Percentiles rank a stretch among this genome's conserved stretches.
These are phyloP conservation scores for Melitaea athalia DNA, from an alignment of 2,888 invertebrate species.

Conservation along the genomic window DNA sequence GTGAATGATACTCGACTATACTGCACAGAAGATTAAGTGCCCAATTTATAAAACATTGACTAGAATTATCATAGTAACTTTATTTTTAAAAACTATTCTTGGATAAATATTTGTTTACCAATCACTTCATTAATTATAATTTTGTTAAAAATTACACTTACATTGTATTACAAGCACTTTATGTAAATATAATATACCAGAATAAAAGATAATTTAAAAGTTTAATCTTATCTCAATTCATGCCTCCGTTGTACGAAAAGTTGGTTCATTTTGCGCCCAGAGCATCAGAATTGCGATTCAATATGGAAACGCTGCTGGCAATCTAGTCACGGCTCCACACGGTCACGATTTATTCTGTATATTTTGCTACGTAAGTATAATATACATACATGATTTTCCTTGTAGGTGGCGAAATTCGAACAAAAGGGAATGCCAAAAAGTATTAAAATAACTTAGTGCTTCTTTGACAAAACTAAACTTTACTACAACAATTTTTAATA, in stretches of 20 bases:
- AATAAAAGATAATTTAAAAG: background rate
- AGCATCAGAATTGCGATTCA: background rate
- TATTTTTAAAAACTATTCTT: background rate
- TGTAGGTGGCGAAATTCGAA: too few relatives aligned
- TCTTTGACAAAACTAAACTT: too few relatives aligned
- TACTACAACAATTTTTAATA: too few relatives aligned
- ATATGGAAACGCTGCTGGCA: slow-evolving; percentile 1
- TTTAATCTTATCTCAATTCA: background rate
- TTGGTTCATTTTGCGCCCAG: slow-evolving; percentile 1
- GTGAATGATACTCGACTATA: slow-evolving; percentile 36
- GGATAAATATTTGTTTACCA: too few relatives aligned
- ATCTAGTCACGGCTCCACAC: background rate
- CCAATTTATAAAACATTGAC: slow-evolving; percentile 3
- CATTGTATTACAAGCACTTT: background rate
- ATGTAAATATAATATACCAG: too few relatives aligned
- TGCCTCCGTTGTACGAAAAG: background rate
- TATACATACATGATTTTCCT: too few relatives aligned
- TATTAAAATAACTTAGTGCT: too few relatives aligned
- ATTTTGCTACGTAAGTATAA: too few relatives aligned
- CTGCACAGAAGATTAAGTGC: slow-evolving; percentile 37
- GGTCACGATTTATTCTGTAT: background rate
- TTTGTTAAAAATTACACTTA: too few relatives aligned
- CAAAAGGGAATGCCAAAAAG: too few relatives aligned
- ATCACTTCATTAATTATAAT: too few relatives aligned
- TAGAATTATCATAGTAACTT: background rate